Conservation (phyloP, 2,888 invertebrate genomes). For the Podabrus alpinus region DNA sequence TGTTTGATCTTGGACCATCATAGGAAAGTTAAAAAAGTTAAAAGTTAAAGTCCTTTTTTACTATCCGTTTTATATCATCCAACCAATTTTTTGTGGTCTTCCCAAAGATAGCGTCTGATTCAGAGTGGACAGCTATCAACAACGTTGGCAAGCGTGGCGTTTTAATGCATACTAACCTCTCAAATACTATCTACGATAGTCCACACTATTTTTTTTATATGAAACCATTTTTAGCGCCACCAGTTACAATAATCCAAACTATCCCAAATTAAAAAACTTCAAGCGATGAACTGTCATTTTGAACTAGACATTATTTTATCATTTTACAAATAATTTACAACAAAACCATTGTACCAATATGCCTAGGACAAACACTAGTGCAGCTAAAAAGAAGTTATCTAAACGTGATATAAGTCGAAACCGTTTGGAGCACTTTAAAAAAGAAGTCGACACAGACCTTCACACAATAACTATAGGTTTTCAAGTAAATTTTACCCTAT, state of each 20-base stretch:
- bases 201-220: no score
- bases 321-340: neutral
- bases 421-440: conserved; percentile 60
- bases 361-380: neutral
- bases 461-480: conserved; percentile 57
- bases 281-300: neutral
- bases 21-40: no score
- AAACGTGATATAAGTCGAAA: conserved; percentile 51
- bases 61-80: no score
- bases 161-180: no score
- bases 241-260: neutral
- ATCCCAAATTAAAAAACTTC: no score
- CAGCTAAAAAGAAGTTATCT: neutral
- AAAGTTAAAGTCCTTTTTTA: no score
- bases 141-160: no score
- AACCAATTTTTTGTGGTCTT: no score
- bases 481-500: neutral
- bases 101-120: no score
- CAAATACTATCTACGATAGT: no score
- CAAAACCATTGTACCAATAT: neutral
- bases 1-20: no score
- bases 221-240: neutral
- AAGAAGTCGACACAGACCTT: conserved; percentile 62
- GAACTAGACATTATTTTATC: neutral
- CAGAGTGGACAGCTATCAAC: no score